phyloP scores from a whole-genome alignment of 2,888 invertebrate species.

The Melanchra persicariae region DNA sequence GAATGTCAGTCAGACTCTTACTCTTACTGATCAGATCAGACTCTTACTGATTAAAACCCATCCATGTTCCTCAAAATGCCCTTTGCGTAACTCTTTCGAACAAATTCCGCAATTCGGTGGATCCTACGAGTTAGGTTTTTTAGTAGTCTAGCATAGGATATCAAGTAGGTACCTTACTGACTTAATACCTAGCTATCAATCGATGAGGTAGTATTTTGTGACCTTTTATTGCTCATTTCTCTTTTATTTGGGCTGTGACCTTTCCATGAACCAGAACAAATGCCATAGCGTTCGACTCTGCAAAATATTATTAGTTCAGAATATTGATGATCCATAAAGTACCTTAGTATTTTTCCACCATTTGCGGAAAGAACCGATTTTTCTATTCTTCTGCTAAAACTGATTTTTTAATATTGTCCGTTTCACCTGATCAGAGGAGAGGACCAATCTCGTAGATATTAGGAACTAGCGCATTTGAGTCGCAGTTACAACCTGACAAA shows the following conservation, averaged over 20 bases:
- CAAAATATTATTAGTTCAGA: constrained; percentile 17
- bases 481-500: no score
- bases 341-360: background rate
- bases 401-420: background rate
- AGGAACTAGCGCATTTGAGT: no score
- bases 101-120: no score
- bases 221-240: constrained; percentile 53
- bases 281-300: constrained; percentile 34
- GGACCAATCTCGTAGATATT: background rate
- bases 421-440: background rate
- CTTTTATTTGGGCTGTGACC: constrained; percentile 53
- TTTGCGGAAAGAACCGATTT: background rate
- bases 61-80: no score
- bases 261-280: constrained; percentile 50
- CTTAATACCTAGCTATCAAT: background rate
- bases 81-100: no score
- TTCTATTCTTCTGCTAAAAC: background rate
- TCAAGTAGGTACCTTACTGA: background rate
- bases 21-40: no score
- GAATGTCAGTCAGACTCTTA: no score
- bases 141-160: background rate
- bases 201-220: constrained; percentile 11
- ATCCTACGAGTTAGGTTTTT: background rate
- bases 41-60: no score
- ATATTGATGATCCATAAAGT: constrained; percentile 7